A percentile compares a stretch with the other conserved stretches of the same genome.
Conservation (phyloP, 2,113 vertebrate species). For the Brachyistius frenatus region DNA sequence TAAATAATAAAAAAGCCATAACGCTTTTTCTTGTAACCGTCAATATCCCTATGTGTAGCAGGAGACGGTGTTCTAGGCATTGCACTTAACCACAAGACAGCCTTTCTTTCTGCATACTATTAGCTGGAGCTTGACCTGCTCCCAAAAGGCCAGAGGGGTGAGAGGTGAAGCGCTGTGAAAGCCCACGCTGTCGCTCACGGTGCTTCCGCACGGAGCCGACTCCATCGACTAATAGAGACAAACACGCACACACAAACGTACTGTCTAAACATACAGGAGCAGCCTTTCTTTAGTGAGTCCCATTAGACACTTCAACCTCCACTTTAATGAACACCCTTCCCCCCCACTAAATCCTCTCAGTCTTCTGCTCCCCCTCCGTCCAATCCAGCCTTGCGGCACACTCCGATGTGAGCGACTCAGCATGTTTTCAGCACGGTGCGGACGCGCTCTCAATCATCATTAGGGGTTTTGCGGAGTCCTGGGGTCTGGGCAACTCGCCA, state of each 20-base stretch:
- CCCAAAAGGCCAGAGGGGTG: conserved; percentile 68
- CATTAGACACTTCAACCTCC: conserved; percentile 72
- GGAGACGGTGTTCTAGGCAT: conserved; percentile 78
- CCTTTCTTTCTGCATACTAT: conserved; percentile 64
- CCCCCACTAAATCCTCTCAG: conserved; percentile 41
- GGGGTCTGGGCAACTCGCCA: conserved; percentile 87
- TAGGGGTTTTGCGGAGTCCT: conserved; percentile 87
- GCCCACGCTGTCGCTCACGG: conserved; percentile 54
- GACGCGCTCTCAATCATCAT: conserved; percentile 90
- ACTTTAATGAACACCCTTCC: conserved; percentile 61
- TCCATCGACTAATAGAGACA: conserved; percentile 18
- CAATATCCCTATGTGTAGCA: conserved; percentile 76
- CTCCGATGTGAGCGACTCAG: conserved; percentile 85
- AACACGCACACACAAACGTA: conserved; percentile 15
- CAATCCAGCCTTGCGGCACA: conserved; percentile 73
- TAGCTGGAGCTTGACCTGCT: conserved; percentile 75
- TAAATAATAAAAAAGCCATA: conserved; percentile 85
- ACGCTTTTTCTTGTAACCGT: conserved; percentile 74
- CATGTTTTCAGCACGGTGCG: conserved; percentile 85
- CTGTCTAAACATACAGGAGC: conserved; percentile 53
- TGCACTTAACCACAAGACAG: conserved; percentile 82
- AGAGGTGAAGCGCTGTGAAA: conserved; percentile 73
- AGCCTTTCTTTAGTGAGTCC: conserved; percentile 65
- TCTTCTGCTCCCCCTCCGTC: conserved; percentile 63
- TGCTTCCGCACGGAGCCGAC: conserved; percentile 38